Evolutionary conservation across 2,113 vertebrate genomes (phyloP), one percentile per base, ranked within the genome.

Genomic region (Lophochroa leadbeateri): DNA sequence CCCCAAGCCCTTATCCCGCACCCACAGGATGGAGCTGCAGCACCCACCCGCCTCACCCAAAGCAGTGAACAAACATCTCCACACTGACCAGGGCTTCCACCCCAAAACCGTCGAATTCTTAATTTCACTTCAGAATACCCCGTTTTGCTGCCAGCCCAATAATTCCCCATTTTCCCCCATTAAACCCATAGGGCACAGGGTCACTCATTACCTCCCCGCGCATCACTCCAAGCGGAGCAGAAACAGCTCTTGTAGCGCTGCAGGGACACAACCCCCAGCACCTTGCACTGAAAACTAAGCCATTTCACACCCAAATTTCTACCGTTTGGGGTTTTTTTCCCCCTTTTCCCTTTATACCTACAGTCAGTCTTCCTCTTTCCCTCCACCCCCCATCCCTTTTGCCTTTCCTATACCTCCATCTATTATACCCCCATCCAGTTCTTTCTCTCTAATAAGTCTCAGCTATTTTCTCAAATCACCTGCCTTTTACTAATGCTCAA

Each of bases 401-500:
- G 29, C 39, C 44, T 65, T 70, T 41, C 49, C 90, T 76, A 10
- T 46, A 5, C 35, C 47, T 94, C 23, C 29, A 33, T 20, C 74
- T 55, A 85, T 93, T 82, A 96, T n/a, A 78, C 35, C 31, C 21
- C 58, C 90, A 49, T 52, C 83, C 80, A 75, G 58, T 58, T 65
- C 69, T 76, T 88, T 88, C 50, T 75, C 69, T 84, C 90, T 61
- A 96, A 95, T 74, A 64, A 92, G 52, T 49, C 94, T 28, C 58
- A 3, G 87, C 80, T 82, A 95, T 96, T 96, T 97, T 96, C 96
- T 92, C 80, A 91, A 97, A 95, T 95, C 96, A 96, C 91, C 92
- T 92, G 91, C 86, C 88, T 96, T 75, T 91, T 53, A 9, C 83
- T 88, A 82, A 90, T 80, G 92, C 94, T 86, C 69, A 87, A 90